Base-by-base conservation (phyloP, 2,888 invertebrate genomes). In the Ophioninae sp. region DNA sequence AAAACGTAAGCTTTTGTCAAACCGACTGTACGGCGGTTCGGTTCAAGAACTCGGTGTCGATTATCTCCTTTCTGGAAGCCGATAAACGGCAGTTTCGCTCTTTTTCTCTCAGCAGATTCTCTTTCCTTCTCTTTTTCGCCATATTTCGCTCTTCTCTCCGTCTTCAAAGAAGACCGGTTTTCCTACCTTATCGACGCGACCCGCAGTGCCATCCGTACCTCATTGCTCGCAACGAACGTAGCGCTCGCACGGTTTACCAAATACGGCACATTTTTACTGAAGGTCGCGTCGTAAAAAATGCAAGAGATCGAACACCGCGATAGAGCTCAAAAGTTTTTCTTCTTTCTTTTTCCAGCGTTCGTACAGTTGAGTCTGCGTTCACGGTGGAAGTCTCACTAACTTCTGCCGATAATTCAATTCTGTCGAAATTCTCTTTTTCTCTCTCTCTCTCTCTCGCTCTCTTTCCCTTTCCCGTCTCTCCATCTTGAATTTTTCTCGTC, bases 51-150 rank as follows among this genome's bases (percentile, higher is more conserved):
- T 76, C 73, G 13, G 44, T 17, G 67, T 39, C 41, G 59, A 67
- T 76, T 23, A 67, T 62, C 37, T 57, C 39, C 67, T 73, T 62
- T n/a, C 41, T 62, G 21, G n/a, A n/a, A 41, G 67, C 41, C 23
- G 41, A 21, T 67, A 64, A 67, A 76, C 50, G 74, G 30, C 30
- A 61, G 23, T 62, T 62, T 74, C n/a, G 62, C 73, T 74, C 74
- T 64, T 50, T 41, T 41, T 20, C 20, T 6, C n/a, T 37, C 37
- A 6, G 13, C 56, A 44, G 13, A 8, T 13, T 37, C 10, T 13
- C 6, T 37, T 8, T 65, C 30, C 17, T 20, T n/a, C 37, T 23
- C 17, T 37, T 13, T 59, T n/a, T 37, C 61, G 3, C 44, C 50
- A 23, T 50, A 5, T 3, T 30, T 17, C 37, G 6, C 44, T 72